Base-by-base conservation (phyloP, 2,113 vertebrate species). In the Sander lucioperca region DNA sequence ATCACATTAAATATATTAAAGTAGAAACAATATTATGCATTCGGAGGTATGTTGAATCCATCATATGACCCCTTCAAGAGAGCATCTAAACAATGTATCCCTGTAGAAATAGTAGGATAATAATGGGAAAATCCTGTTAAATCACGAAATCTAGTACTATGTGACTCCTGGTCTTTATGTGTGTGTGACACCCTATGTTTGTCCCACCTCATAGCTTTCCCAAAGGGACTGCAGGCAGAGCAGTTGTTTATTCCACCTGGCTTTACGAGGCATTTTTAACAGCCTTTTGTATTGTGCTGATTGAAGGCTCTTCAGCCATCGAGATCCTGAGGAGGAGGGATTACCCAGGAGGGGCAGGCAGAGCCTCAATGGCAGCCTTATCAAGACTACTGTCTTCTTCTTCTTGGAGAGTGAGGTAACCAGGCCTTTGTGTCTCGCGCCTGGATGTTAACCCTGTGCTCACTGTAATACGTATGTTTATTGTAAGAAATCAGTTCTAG, bases 301-400 rank as follows among this genome's bases (percentile, higher is more conserved):
- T 86, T 72, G 1, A 65, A 99, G 98, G 78, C 96, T 99, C 88
- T 99, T 99, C 92, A 99, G 97, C 86, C 97, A 97, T 87, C 96
- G 95, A 90, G 96, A 97, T 83, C 93, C 96, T 50, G 97, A 98
- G 89, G 97, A 99, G 8, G 98, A 99, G 69, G 97, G 95, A 27
- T 25, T 80, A 94, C 97, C 84, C 90, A 96, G 98, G 89, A 96
- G 97, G 86, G 98, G 98, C 89, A 96, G 97, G 79, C 97, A 98
- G 93, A 96, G 98, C 91, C 95, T 96, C 15, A 99, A 99, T 67
- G 97, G 97, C 87, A 98, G 97, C 82, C 97, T 99, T 81, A 97
- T 99, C 87, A 99, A 98, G 93, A 99, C 98, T 1, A 97, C 98
- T 54, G 97, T 99, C 62, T 99, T 99, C 94, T 99, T 99, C 96